Percentiles rank a stretch among this genome's conserved stretches.
These are phyloP conservation scores for Theristicus caerulescens DNA, from an alignment of 2,113 vertebrate species.

Conservation along the genomic window DNA sequence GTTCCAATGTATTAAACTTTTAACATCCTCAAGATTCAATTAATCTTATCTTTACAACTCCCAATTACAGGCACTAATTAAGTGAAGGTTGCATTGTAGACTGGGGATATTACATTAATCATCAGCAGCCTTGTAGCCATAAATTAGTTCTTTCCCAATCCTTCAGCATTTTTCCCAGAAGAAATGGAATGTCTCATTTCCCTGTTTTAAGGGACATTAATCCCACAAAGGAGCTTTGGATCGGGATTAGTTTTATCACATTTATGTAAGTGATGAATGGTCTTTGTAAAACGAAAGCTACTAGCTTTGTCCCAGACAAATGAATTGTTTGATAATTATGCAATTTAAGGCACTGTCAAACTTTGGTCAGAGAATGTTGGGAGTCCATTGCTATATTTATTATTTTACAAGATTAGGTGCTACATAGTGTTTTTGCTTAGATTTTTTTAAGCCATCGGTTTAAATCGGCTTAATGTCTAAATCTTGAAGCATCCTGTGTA, in stretches of 20 bases:
- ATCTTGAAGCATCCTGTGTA: not conserved
- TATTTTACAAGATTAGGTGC: slow-evolving; percentile 21
- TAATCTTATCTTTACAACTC: slow-evolving; percentile 84
- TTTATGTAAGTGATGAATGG: slow-evolving; percentile 64
- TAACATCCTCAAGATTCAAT: slow-evolving; percentile 79
- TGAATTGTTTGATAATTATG: slow-evolving; percentile 30
- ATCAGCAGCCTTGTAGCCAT: slow-evolving; percentile 52
- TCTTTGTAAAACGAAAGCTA: slow-evolving; percentile 6
- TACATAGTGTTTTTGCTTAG: not conserved
- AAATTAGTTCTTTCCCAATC: slow-evolving; percentile 62
- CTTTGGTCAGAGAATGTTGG: not conserved
- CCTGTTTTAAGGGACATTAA: slow-evolving; percentile 40
- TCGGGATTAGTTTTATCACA: slow-evolving; percentile 61
- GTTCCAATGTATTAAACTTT: slow-evolving; percentile 72
- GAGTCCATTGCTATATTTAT: not conserved
- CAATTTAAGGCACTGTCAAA: slow-evolving; percentile 20
- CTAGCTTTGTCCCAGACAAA: slow-evolving; percentile 29
- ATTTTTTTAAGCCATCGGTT: not conserved
- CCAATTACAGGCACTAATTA: slow-evolving; percentile 83
- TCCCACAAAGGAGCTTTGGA: slow-evolving; percentile 59
- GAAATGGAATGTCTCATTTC: slow-evolving; percentile 52
- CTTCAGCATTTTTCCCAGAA: slow-evolving; percentile 63
- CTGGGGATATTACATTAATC: slow-evolving; percentile 73
- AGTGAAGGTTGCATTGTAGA: slow-evolving; percentile 72
- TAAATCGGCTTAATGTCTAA: not conserved